These are phyloP conservation scores for Archilochus colubris DNA, from an alignment of 2,113 vertebrate species.

Conservation along the genomic window DNA sequence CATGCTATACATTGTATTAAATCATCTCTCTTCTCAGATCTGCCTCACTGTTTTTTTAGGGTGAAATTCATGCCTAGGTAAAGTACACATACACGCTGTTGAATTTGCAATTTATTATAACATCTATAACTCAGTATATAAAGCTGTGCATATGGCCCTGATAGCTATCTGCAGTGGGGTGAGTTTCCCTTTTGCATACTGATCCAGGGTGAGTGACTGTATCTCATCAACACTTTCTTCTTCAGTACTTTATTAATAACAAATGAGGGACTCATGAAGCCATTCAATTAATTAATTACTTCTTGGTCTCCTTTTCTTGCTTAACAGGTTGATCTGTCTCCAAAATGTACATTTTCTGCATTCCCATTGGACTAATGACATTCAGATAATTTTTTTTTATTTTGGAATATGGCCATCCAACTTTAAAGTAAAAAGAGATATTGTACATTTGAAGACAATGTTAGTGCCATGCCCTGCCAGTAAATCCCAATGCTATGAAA, in stretches of 20 bases:
- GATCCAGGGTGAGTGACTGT: conserved; percentile 46
- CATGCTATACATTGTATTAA: neutral
- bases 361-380: conserved; percentile 55
- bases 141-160: neutral
- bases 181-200: conserved; percentile 25
- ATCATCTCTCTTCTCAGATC: neutral
- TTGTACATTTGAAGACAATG: neutral
- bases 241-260: conserved; percentile 60
- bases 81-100: rapidly evolving
- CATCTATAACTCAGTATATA: neutral
- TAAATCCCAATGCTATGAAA: conserved; percentile 36
- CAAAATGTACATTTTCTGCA: conserved; percentile 67
- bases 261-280: conserved; percentile 47
- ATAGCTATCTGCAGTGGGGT: neutral
- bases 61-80: neutral
- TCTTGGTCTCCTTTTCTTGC: conserved; percentile 39
- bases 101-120: neutral
- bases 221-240: conserved; percentile 52
- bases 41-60: neutral
- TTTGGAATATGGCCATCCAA: conserved; percentile 33
- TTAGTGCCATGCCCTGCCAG: conserved; percentile 9
- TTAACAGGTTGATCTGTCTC: conserved; percentile 64
- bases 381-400: conserved; percentile 32
- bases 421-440: conserved; percentile 38
- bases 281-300: conserved; percentile 62